Evolutionary conservation across 2,888 invertebrate species (phyloP), one percentile per base, ranked within the genome.

Genomic region (Monopis laevigella): DNA sequence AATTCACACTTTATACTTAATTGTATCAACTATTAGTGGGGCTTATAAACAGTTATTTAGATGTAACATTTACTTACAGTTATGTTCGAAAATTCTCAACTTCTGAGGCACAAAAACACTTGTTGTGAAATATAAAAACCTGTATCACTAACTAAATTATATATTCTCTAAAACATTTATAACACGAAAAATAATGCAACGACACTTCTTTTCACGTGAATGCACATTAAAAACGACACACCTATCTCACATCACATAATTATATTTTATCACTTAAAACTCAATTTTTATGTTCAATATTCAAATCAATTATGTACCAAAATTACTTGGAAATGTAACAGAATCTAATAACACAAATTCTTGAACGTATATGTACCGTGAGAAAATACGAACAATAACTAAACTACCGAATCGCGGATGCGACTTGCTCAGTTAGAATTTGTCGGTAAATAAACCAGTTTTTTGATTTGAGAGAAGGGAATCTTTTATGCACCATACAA

Each of bases 381-480:
- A 28, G 41, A 44, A 47, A 14, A 29, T 39, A 45, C 47, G 43
- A 41, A 16, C 39, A 41, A 39, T 43, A 45, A 43, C 39, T 38
- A 30, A 40, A 43, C 34, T 39, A 19, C 42, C 40, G 38, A 39
- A 42, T 39, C 17, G 17, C 29, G n/a, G n/a, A 21, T 7, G 36
- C 36, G 21, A 36, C 35, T 21, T 17, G 32, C 32, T 32, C 32
- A 32, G 6, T 4, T 3, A 32, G 17, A 17, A 32, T 32, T 62
- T 58, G 53, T 71, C 74, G 60, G 74, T 74, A 74, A 70, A 68
- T 69, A 74, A 74, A 75, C 75, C 71, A 74, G 75, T 75, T 77
- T 73, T 74, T 71, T 68, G 58, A 65, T 7, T 32, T 28, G 3
- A 14, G 13, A 32, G 10, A 17, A n/a, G n/a, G n/a, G n/a, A n/a